Evolutionary conservation across 2,113 vertebrate genomes (phyloP).

Genomic region (Neopipo cinnamomea): DNA sequence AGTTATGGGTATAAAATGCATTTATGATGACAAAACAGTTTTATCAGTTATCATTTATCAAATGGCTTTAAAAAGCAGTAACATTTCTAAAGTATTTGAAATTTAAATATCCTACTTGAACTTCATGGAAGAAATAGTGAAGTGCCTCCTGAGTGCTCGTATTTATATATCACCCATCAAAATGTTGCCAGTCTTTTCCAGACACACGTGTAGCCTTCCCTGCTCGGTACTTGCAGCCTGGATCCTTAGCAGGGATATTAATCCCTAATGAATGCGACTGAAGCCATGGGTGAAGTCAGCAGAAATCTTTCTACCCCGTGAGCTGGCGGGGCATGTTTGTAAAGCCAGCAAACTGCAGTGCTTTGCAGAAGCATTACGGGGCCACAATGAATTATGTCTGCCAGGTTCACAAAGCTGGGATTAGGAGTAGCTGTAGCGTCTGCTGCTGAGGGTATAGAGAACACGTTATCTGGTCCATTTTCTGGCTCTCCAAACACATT

Average conservation of each 20-base stretch:
- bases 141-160: neutral
- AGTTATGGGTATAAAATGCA: neutral
- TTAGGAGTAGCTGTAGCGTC: neutral
- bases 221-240: neutral
- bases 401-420: conserved; percentile 30
- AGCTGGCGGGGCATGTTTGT: neutral
- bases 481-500: neutral
- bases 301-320: conserved; percentile 16
- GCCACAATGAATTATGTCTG: neutral
- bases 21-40: neutral
- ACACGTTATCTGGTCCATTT: neutral
- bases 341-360: conserved; percentile 45
- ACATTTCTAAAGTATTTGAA: neutral
- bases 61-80: neutral
- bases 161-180: neutral
- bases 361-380: conserved; percentile 9
- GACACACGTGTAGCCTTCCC: neutral
- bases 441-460: neutral
- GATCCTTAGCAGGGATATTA: conserved; percentile 3
- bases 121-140: neutral
- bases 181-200: neutral
- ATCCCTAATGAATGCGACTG: conserved; percentile 15
- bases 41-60: neutral
- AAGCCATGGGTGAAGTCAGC: conserved; percentile 53
- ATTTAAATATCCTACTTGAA: neutral